Percentiles rank a stretch among this genome's conserved stretches.
These are phyloP conservation scores for Rhineura floridana DNA, from an alignment of 2,113 vertebrate species.

Conservation along the genomic window DNA sequence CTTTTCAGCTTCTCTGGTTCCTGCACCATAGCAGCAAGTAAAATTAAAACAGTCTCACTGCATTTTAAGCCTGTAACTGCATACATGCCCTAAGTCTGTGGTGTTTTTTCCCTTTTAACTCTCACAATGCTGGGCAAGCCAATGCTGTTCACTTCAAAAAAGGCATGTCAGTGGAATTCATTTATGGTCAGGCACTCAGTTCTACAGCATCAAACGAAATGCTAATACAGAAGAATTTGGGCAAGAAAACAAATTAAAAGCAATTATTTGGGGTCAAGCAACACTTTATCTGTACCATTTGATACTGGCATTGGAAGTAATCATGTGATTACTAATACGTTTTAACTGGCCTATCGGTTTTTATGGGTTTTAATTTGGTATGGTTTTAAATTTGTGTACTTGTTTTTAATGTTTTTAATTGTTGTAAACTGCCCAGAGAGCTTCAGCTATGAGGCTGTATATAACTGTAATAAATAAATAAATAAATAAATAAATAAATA, in stretches of 20 bases:
- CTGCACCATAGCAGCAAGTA: conserved; percentile 68
- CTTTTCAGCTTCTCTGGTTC: conserved; percentile 48
- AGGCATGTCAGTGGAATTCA: background rate
- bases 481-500: too few relatives aligned
- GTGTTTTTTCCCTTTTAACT: background rate
- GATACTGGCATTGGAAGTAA: background rate
- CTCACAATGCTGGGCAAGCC: background rate
- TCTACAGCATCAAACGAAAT: background rate
- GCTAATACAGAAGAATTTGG: background rate
- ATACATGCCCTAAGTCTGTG: background rate
- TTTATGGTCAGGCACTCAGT: background rate
- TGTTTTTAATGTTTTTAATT: too few relatives aligned
- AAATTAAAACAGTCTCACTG: too few relatives aligned
- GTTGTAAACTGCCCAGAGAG: too few relatives aligned
- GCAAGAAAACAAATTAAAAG: background rate
- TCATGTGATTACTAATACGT: too few relatives aligned
- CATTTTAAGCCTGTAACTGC: too few relatives aligned
- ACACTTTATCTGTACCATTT: background rate
- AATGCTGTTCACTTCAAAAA: background rate
- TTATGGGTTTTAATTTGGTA: too few relatives aligned
- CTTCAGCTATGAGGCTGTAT: too few relatives aligned
- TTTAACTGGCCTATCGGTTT: too few relatives aligned
- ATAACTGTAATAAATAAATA: too few relatives aligned
- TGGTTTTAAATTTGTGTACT: too few relatives aligned
- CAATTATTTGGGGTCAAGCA: background rate